Evolutionary conservation across 2,113 vertebrate genomes (phyloP), one percentile per base, ranked within the genome.

Genomic region (Sphaerodactylus townsendi): DNA sequence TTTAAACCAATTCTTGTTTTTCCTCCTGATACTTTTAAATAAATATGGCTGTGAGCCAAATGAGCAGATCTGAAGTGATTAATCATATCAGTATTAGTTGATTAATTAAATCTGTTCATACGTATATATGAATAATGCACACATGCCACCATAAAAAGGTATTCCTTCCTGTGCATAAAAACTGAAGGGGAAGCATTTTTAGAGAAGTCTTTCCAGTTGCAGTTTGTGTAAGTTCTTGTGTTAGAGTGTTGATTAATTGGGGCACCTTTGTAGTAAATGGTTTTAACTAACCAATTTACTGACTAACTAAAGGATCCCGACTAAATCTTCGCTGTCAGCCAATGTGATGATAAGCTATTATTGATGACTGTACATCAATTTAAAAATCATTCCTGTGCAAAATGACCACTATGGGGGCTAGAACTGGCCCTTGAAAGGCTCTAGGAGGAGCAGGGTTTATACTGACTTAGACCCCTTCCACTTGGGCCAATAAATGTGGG

Each of bases 1-100:
- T 48, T 10, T 84, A 48, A 88, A 81, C n/a, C 71, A 13, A 77
- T 82, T 84, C 7, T 74, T 56, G 77, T 17, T 87, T 91, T 71
- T 77, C 65, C 76, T 72, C n/a, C 78, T 78, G 46, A 74, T 79
- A 17, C 83, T 70, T 39, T 87, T 41, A 50, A 53, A 41, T 87
- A 80, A 85, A 79, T 50, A 37, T 65, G 56, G 13, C 53, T 37
- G 41, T n/a, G 68, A 72, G 21, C 64, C 44, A 44, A 48, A 76
- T 75, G 33, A 83, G 50, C 23, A 75, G 66, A 37, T 28, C 62
- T n/a, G 50, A 66, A 35, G 37, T 75, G 41, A 83, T 83, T 53
- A 50, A n/a, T 76, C 15, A 66, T 68, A 68, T 33, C 23, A 83
- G 8, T 50, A 59, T n/a, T 23, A 59, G 3, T 8, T 83, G 71